Base-by-base conservation (phyloP, 2,888 invertebrate genomes). In the Pteria penguin region DNA sequence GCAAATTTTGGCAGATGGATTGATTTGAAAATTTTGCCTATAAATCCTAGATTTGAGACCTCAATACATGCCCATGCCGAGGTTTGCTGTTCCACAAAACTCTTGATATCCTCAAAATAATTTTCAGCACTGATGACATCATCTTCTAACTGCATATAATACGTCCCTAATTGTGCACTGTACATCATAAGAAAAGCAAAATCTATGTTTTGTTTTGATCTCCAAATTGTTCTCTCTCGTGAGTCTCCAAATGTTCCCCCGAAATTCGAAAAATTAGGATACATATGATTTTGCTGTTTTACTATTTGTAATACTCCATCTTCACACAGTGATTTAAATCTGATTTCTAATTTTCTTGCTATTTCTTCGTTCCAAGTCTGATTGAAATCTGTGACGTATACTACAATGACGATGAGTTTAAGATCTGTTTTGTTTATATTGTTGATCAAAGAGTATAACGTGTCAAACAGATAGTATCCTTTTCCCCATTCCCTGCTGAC, bases 181-280 rank as follows among this genome's bases (percentile, higher is more conserved):
- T 91, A 92, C 69, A 87, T 79, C 72, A 90, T 90, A 24, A 92
- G 79, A 74, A 89, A 92, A 0, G 91, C 90, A 79, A 91, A 92
- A 81, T 92, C 92, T 26, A 92, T 73, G 32, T 91, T 92, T 83
- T 92, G 92, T 78, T 92, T 92, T 1, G 92, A 87, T 32, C 92
- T 78, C 92, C 92, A 92, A 66, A 85, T 78, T 0, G 92, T 89
- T 60, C 92, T 79, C n/a, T 87, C 83, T 24, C 83, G 75, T 0
- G 89, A 80, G 72, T 92, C 92, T 62, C 89, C 88, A 73, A 87
- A 90, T 4, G 79, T 92, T 26, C 87, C 80, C 65, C 84, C 86
- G 2, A 89, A 69, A 14, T 80, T 66, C 3, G 69, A 45, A n/a
- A 88, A 70, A 22, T 82, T 69, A 2, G 89, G 88, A 78, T 90